Conservation (phyloP, 2,113 vertebrate species). For the Zootoca vivipara region DNA sequence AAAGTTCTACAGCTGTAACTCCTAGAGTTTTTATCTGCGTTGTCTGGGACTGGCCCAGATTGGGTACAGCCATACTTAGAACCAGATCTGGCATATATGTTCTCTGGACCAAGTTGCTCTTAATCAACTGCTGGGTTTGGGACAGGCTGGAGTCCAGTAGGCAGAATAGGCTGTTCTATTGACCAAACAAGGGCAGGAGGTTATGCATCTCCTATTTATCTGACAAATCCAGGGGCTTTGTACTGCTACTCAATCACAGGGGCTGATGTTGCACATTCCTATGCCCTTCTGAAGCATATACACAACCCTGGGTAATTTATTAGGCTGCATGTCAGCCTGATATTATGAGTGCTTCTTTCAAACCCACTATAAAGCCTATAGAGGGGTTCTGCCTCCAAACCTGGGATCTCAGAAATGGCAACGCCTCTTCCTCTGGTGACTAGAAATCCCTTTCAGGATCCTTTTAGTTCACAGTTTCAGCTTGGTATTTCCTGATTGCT, state of each 20-base stretch:
- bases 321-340: not conserved
- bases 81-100: not conserved
- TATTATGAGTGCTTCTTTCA: not conserved
- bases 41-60: not conserved
- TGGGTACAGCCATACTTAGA: not conserved
- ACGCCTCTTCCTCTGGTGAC: too few relatives aligned
- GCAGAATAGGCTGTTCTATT: not conserved
- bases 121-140: not conserved
- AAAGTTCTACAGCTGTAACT: not conserved
- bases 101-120: not conserved
- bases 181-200: not conserved
- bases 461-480: too few relatives aligned
- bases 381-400: not conserved
- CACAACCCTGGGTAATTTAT: not conserved
- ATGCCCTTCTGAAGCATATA: too few relatives aligned
- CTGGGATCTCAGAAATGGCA: not conserved
- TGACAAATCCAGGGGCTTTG: not conserved
- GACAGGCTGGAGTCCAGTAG: not conserved
- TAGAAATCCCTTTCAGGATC: too few relatives aligned
- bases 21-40: not conserved
- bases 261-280: not conserved
- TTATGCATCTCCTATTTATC: not conserved
- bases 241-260: too few relatives aligned
- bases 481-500: too few relatives aligned
- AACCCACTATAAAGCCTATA: not conserved